Evolutionary conservation across 2,888 invertebrate species (phyloP).

Genomic region (Drosophila formosana): DNA sequence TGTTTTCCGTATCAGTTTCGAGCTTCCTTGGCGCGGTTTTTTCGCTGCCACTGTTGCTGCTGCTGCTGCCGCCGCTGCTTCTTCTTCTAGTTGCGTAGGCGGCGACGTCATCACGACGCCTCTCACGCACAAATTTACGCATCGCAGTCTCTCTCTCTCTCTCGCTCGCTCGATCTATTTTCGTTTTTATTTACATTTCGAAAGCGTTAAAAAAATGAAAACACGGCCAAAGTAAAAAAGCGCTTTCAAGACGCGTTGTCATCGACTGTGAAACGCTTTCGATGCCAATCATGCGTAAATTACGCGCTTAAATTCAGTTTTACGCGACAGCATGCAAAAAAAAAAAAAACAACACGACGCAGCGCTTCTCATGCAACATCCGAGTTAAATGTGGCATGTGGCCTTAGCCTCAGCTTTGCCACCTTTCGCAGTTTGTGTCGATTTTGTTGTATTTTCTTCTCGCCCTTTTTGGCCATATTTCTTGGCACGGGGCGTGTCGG

Average conservation of each 20-base stretch:
- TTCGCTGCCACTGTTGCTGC: constrained; percentile 5
- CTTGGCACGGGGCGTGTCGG: constrained; percentile 44
- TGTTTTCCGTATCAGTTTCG: constrained; percentile 29
- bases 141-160: constrained; percentile 40
- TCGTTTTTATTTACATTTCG: constrained; percentile 70
- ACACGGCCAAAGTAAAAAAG: constrained; percentile 9
- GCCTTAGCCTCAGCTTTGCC: constrained; percentile 18
- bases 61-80: constrained; percentile 2
- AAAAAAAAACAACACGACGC: neutral
- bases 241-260: constrained; percentile 48
- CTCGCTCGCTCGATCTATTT: constrained; percentile 42
- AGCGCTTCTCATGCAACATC: constrained; percentile 33
- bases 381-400: constrained; percentile 33
- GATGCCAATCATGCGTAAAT: constrained; percentile 80
- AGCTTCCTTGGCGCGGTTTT: constrained; percentile 49
- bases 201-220: constrained; percentile 56
- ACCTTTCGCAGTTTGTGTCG: neutral
- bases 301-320: constrained; percentile 78
- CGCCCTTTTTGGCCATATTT: constrained; percentile 16
- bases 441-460: neutral
- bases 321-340: constrained; percentile 59
- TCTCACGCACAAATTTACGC: constrained; percentile 44
- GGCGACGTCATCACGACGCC: constrained; percentile 66
- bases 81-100: constrained; percentile 45
- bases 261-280: constrained; percentile 58